Percentiles rank a stretch among this genome's conserved stretches.
phyloP scores from a whole-genome alignment of 2,113 vertebrate genomes.

The Balaenoptera acutorostrata region DNA sequence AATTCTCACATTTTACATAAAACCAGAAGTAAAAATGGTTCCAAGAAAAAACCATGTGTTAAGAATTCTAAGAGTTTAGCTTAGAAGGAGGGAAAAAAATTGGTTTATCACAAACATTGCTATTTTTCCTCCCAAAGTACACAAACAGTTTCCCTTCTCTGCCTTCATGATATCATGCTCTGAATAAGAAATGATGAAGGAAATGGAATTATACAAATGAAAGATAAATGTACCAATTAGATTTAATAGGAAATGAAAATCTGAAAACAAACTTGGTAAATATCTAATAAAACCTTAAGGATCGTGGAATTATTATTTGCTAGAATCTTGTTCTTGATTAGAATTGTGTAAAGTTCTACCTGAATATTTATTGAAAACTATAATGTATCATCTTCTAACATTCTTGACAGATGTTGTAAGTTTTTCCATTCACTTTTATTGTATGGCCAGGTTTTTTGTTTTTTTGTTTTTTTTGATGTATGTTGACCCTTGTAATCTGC shows the following conservation, averaged over 20 bases:
- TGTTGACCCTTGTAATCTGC: neutral
- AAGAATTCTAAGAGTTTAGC: conserved; percentile 44
- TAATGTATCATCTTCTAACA: neutral
- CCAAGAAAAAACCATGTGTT: conserved; percentile 46
- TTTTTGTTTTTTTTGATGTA: neutral
- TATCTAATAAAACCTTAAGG: neutral
- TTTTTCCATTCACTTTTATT: neutral
- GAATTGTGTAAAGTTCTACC: neutral
- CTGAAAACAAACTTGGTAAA: conserved; percentile 4
- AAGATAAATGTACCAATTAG: neutral
- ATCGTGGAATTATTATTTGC: neutral
- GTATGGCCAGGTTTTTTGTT: neutral
- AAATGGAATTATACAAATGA: conserved; percentile 39
- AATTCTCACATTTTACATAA: conserved; percentile 56
- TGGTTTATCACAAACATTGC: conserved; percentile 41
- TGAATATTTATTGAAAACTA: neutral
- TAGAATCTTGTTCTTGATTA: neutral
- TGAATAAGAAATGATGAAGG: conserved; percentile 31
- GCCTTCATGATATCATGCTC: conserved; percentile 21
- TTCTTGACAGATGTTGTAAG: neutral
- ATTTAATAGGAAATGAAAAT: conserved; percentile 54
- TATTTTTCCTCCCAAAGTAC: conserved; percentile 26
- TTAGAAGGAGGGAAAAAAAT: conserved; percentile 33
- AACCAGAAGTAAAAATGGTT: conserved; percentile 56
- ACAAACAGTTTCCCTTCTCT: conserved; percentile 58